Conservation (phyloP, 2,888 invertebrate genomes). For the Phasia obesa region DNA sequence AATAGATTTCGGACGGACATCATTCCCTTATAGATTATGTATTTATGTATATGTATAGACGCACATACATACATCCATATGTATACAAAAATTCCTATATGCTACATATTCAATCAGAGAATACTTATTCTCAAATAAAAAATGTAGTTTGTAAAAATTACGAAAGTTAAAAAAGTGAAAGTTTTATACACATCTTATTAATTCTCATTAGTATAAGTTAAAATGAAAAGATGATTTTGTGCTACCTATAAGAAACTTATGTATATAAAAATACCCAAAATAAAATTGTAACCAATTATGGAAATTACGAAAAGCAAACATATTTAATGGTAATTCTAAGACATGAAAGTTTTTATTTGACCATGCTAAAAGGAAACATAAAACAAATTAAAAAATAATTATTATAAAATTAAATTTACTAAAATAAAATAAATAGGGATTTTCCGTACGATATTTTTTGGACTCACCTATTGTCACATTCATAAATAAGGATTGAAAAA, state of each 20-base stretch:
- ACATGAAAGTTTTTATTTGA: background rate
- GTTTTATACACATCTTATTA: constrained; percentile 52
- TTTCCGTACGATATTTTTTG: constrained; percentile 36
- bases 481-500: constrained; percentile 29
- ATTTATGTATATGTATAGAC: too few species aligned
- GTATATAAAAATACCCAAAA: background rate
- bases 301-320: background rate
- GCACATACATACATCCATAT: too few species aligned
- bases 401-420: background rate
- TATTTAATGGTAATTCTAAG: background rate
- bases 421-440: background rate
- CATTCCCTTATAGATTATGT: too few species aligned
- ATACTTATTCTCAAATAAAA: background rate
- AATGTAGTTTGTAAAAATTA: constrained; percentile 7
- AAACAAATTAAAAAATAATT: background rate
- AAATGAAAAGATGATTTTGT: constrained; percentile 18
- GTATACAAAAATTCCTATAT: too few species aligned
- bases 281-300: background rate
- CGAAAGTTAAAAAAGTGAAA: constrained; percentile 60
- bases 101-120: background rate
- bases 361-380: background rate
- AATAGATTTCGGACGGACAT: background rate
- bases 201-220: constrained; percentile 37
- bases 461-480: constrained; percentile 54
- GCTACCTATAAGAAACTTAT: constrained; percentile 7